Base-by-base conservation (phyloP, 2,888 invertebrate genomes). In the Acanthosepion lycidas region DNA sequence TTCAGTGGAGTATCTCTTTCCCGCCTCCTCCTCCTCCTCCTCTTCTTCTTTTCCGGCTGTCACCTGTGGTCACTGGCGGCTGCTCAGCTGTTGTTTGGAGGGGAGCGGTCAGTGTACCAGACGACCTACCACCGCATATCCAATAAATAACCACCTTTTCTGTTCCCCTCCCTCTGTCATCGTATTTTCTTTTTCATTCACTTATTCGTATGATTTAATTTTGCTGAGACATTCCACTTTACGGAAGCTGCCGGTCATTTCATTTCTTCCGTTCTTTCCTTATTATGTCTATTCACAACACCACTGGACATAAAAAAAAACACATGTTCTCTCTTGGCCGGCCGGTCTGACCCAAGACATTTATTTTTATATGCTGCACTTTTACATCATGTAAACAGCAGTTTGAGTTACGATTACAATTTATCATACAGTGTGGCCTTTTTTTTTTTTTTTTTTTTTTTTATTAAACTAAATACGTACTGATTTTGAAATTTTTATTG, bases 31-130 rank as follows among this genome's bases (percentile, higher is more conserved):
- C 48, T 20, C 20, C 59, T 26, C 91, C 78, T 48, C 93, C 3
- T 42, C 51, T 6, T 33, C 94, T 91, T 92, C 78, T 78, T 78
- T 15, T n/a, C 78, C 78, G 78, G 78, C n/a, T 78, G 78, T 78
- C 78, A 78, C 78, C 78, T 78, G 78, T 78, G 78, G 78, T 78
- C 78, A 78, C 78, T 78, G 78, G n/a, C 78, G 78, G 78, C 78
- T n/a, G n/a, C 78, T 78, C 78, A 78, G 78, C 78, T 78, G 78
- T 78, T 78, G 78, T 78, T 78, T n/a, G 78, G 12, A n/a, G 78
- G n/a, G 78, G 78, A 78, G 78, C 78, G 78, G 78, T 78, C 78
- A 78, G 78, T 78, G 78, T 78, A 78, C 78, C 78, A n/a, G 78
- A 33, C 78, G 78, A 78, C 78, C 78, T 78, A 78, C 23, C n/a